Percentiles rank a stretch among this genome's conserved stretches.
phyloP scores from a whole-genome alignment of 2,113 vertebrate genomes.

The Myiopsitta monachus region DNA sequence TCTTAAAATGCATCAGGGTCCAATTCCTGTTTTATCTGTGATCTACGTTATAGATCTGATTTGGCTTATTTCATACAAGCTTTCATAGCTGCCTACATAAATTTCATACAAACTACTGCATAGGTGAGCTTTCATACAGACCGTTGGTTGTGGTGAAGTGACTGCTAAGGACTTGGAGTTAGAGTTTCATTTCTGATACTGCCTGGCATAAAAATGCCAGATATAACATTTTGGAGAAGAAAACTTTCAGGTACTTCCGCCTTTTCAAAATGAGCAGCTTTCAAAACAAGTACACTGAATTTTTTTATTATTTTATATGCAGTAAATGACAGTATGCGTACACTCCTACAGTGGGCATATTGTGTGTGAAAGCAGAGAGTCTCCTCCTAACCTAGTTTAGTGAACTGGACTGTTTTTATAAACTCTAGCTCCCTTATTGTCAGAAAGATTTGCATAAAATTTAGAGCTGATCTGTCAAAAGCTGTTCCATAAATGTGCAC shows the following conservation, averaged over 20 bases:
- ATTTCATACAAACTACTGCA: neutral
- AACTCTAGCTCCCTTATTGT: neutral
- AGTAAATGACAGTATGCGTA: neutral
- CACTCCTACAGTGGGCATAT: neutral
- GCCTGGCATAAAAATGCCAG: neutral
- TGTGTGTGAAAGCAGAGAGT: neutral
- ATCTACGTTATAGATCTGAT: fast-evolving
- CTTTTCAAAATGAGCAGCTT: neutral
- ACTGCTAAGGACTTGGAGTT: neutral
- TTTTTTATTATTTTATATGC: neutral
- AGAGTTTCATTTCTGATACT: neutral
- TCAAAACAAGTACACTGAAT: neutral
- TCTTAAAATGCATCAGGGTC: neutral
- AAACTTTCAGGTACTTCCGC: neutral
- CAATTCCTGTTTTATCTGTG: neutral
- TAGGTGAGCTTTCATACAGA: neutral
- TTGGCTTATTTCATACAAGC: neutral
- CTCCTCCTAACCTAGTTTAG: neutral
- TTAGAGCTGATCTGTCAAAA: conserved; percentile 2
- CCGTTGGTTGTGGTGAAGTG: neutral
- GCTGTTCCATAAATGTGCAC: neutral
- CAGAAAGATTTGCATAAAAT: conserved; percentile 2
- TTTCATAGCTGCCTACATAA: neutral
- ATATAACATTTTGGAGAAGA: neutral
- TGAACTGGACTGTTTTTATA: neutral